phyloP scores from a whole-genome alignment of 2,888 invertebrate species.

The Polydesmus complanatus region DNA sequence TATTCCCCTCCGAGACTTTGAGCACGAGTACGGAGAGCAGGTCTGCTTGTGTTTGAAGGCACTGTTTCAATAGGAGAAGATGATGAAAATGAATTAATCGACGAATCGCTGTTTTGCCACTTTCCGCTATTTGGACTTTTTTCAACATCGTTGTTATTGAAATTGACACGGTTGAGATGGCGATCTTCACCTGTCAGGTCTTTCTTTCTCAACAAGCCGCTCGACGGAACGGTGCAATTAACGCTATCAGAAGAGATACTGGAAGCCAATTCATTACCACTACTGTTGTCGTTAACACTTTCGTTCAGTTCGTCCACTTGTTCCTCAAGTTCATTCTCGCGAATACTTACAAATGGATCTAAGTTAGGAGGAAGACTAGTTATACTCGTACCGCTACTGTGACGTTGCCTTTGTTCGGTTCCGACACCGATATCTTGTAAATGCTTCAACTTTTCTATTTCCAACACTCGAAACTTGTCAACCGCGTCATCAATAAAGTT shows the following conservation, averaged over 20 bases:
- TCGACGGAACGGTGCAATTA: not conserved
- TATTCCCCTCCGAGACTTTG: slow-evolving; percentile 7
- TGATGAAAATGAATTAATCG: not conserved
- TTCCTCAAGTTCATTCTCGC: slow-evolving; percentile 28
- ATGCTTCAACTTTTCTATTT: slow-evolving; percentile 47
- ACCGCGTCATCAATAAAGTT: slow-evolving; percentile 82
- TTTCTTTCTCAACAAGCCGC: not conserved
- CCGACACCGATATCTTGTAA: slow-evolving; percentile 17
- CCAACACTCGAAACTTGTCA: slow-evolving; percentile 64
- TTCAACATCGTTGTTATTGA: not conserved
- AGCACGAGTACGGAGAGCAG: not conserved
- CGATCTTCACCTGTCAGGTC: not conserved
- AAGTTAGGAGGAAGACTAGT: slow-evolving; percentile 28
- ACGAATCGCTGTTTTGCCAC: not conserved
- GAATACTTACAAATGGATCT: slow-evolving; percentile 25
- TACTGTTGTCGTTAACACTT: not conserved
- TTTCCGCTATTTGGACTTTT: not conserved
- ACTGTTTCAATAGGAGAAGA: not conserved
- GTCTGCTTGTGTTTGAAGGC: not conserved
- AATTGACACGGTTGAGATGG: not conserved
- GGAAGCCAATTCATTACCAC: not conserved
- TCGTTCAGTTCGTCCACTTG: slow-evolving; percentile 16
- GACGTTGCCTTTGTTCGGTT: slow-evolving; percentile 23
- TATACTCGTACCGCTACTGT: slow-evolving; percentile 30
- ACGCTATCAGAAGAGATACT: not conserved